These are phyloP conservation scores for Alces alces DNA, from an alignment of 2,113 vertebrate species.

Conservation along the genomic window DNA sequence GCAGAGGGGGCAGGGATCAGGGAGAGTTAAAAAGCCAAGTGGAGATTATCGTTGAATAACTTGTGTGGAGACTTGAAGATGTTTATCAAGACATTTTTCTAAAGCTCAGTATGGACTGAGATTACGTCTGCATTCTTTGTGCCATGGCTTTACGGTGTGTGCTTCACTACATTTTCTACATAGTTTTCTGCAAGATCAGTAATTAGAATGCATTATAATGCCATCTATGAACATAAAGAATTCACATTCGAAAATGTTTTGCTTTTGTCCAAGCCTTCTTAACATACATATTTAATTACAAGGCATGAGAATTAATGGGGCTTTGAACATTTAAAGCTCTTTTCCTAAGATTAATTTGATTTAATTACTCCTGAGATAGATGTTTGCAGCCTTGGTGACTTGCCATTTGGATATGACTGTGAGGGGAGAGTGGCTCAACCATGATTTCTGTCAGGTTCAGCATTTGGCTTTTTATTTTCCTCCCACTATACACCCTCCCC, in stretches of 20 bases:
- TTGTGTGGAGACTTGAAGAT: background rate
- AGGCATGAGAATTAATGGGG: conserved; percentile 76
- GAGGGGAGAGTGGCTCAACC: conserved; percentile 24
- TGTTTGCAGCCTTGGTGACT: conserved; percentile 60
- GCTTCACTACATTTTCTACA: conserved; percentile 9
- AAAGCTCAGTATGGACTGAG: background rate
- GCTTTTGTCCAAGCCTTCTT: conserved; percentile 55
- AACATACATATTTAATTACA: conserved; percentile 77
- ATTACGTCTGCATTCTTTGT: background rate
- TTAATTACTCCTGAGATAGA: conserved; percentile 77
- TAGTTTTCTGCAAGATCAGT: conserved; percentile 43
- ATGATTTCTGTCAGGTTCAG: background rate
- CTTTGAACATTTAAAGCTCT: conserved; percentile 76
- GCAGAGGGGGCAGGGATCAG: background rate
- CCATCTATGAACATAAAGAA: conserved; percentile 1
- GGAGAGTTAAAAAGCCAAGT: background rate
- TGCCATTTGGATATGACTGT: conserved; percentile 60
- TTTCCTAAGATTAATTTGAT: conserved; percentile 76
- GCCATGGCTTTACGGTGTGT: background rate
- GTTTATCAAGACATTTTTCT: background rate
- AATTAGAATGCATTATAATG: background rate
- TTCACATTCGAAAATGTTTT: conserved; percentile 50
- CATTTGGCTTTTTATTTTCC: conserved; percentile 17
- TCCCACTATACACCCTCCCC: accelerated
- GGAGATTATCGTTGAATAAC: background rate